A percentile compares a stretch with the other conserved stretches of the same genome.
phyloP scores from a whole-genome alignment of 2,797 vertebrate species.

The Antennarius maculatus region DNA sequence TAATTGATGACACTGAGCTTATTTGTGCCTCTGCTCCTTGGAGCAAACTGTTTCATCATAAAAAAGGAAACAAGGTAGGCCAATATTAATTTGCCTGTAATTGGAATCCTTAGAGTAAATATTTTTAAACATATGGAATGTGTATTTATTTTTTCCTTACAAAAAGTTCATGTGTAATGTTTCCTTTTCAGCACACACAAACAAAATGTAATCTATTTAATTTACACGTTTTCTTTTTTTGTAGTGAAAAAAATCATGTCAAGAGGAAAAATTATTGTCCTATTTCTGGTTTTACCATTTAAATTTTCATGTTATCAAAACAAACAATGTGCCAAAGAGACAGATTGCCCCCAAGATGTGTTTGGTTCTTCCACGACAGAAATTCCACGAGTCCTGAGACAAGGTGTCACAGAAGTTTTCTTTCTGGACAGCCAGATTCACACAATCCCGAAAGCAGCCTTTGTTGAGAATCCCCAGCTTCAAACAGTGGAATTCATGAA shows the following conservation, averaged over 20 bases:
- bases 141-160: neutral
- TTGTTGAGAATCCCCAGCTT: constrained; percentile 75
- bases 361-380: constrained; percentile 60
- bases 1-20: constrained; percentile 13
- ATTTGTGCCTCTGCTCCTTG: constrained; percentile 21
- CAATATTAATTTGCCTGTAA: neutral
- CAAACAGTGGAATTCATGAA: constrained; percentile 76
- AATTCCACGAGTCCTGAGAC: constrained; percentile 66
- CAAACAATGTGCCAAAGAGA: neutral
- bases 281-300: constrained; percentile 61
- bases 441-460: constrained; percentile 75
- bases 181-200: neutral
- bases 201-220: neutral
- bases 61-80: constrained; percentile 52
- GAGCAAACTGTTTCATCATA: constrained; percentile 13
- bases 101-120: neutral
- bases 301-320: constrained; percentile 30
- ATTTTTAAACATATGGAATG: neutral
- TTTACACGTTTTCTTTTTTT: constrained; percentile 10
- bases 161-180: neutral
- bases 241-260: constrained; percentile 55
- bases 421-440: constrained; percentile 77
- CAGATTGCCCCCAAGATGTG: constrained; percentile 42
- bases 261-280: constrained; percentile 19
- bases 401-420: constrained; percentile 72